phyloP scores from a whole-genome alignment of 2,888 invertebrate species.

The Eucera pruinosa region DNA sequence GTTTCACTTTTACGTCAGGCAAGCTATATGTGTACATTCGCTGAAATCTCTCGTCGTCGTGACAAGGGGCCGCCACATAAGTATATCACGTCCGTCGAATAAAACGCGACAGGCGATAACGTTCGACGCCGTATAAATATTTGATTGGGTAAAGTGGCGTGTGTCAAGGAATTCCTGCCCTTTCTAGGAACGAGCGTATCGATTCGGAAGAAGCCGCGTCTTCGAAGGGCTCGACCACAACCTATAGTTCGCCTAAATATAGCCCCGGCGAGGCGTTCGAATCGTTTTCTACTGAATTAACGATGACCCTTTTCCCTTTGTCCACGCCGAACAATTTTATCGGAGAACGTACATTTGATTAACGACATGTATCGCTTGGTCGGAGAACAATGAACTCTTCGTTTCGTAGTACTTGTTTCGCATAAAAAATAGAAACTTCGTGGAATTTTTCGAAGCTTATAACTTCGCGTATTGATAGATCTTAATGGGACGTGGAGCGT shows the following conservation, averaged over 20 bases:
- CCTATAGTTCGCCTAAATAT: constrained; percentile 37
- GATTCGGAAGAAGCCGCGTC: constrained; percentile 21
- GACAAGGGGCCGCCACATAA: not conserved
- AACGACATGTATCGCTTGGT: constrained; percentile 14
- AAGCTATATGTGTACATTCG: no score
- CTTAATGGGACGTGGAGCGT: no score
- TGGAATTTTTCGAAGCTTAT: not conserved
- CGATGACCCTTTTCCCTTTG: constrained; percentile 32
- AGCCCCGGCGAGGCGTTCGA: constrained; percentile 23
- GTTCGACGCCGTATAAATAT: constrained; percentile 37
- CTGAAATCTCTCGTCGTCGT: constrained; percentile 5
- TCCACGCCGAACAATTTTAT: constrained; percentile 23
- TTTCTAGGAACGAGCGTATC: constrained; percentile 40
- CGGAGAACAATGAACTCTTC: constrained; percentile 14
- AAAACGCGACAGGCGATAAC: constrained; percentile 17
- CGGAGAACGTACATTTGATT: constrained; percentile 20
- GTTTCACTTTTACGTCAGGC: no score
- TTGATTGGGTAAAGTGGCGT: constrained; percentile 27
- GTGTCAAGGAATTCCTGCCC: constrained; percentile 23
- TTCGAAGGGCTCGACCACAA: constrained; percentile 21
- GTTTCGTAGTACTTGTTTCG: constrained; percentile 6
- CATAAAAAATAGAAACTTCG: not conserved
- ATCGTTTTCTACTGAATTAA: constrained; percentile 48
- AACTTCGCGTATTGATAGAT: no score
- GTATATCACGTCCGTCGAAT: constrained; percentile 1